These are phyloP conservation scores for Dexiosoma caninum DNA, from an alignment of 2,888 invertebrate species.

Conservation along the genomic window DNA sequence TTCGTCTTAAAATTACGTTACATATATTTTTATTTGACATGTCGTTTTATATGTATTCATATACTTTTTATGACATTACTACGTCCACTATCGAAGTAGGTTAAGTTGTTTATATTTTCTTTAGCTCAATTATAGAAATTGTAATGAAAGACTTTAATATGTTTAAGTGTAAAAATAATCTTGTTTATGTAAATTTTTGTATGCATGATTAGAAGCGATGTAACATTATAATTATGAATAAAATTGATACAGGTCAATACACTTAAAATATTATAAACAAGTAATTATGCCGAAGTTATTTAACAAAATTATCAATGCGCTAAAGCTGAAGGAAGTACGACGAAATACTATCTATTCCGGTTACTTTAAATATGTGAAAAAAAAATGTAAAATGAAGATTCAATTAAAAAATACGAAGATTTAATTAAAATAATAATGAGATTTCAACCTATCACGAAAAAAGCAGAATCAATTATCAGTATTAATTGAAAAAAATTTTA, in stretches of 20 bases:
- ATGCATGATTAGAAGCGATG: neutral
- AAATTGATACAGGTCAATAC: neutral
- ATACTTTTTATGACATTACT: slow-evolving; percentile 23
- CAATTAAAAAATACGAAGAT: too few relatives aligned
- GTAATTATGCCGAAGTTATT: too few relatives aligned
- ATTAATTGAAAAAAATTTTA: too few relatives aligned
- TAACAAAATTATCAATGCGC: too few relatives aligned
- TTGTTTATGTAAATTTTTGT: slow-evolving; percentile 51
- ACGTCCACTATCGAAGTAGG: slow-evolving; percentile 54
- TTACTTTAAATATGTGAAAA: too few relatives aligned
- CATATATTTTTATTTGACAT: slow-evolving; percentile 56
- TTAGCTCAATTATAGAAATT: slow-evolving; percentile 12
- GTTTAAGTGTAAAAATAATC: neutral
- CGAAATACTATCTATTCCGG: too few relatives aligned
- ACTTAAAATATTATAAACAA: neutral
- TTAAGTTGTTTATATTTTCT: slow-evolving; percentile 28
- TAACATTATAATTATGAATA: neutral
- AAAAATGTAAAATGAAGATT: too few relatives aligned
- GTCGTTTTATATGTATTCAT: slow-evolving; percentile 23
- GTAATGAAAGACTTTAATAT: slow-evolving; percentile 40
- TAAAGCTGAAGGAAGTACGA: too few relatives aligned
- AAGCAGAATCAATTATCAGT: too few relatives aligned
- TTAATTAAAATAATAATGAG: too few relatives aligned
- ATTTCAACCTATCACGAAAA: too few relatives aligned
- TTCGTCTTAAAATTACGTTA: slow-evolving; percentile 41